phyloP scores from a whole-genome alignment of 2,888 invertebrate genomes.

The Pandemis corylana region DNA sequence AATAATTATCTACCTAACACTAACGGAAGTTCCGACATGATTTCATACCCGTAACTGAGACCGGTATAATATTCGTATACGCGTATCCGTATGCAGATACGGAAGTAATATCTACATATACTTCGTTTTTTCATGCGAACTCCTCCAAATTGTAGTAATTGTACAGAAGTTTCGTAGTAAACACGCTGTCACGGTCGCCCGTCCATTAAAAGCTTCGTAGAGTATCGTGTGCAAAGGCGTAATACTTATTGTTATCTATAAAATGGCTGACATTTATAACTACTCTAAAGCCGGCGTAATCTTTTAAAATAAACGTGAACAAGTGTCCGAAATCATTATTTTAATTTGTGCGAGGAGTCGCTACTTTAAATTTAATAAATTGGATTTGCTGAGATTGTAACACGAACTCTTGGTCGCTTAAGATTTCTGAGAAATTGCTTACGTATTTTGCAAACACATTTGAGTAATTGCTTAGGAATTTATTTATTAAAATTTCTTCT shows the following conservation, averaged over 20 bases:
- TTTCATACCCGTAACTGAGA: no score
- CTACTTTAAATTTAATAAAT: neutral
- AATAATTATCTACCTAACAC: no score
- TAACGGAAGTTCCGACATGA: no score
- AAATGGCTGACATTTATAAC: slow-evolving; percentile 28
- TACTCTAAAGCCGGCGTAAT: slow-evolving; percentile 15
- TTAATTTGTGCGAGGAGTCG: slow-evolving; percentile 4
- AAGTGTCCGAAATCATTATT: slow-evolving; percentile 10
- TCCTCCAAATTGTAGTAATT: neutral
- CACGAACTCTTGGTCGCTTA: neutral
- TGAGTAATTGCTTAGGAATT: no score
- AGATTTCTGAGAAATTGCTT: no score
- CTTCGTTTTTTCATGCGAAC: neutral
- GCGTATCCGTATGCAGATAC: no score
- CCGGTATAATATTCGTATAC: no score
- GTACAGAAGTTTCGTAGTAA: neutral
- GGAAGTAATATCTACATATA: no score
- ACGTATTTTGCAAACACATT: no score
- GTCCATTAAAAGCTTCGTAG: slow-evolving; percentile 17
- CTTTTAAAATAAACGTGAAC: slow-evolving; percentile 30
- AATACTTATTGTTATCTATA: slow-evolving; percentile 35
- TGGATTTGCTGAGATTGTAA: neutral
- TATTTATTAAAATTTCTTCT: no score
- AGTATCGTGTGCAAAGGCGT: slow-evolving; percentile 36
- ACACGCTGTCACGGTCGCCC: slow-evolving; percentile 21